These are phyloP conservation scores for Syngnathus floridae DNA, from an alignment of 2,113 vertebrate species.

Conservation along the genomic window DNA sequence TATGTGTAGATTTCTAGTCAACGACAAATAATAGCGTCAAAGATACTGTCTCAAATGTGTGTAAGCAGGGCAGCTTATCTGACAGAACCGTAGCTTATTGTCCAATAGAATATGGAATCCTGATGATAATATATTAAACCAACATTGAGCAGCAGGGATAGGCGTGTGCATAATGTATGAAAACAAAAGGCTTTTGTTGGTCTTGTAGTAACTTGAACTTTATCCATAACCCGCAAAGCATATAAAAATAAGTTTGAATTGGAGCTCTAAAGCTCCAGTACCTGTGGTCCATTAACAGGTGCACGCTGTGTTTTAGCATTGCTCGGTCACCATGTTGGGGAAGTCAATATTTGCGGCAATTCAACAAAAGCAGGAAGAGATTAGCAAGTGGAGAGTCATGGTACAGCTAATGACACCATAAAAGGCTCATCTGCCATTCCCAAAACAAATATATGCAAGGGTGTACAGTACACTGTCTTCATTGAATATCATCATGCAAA, in stretches of 20 bases:
- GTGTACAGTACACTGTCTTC: neutral
- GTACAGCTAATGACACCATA: constrained; percentile 43
- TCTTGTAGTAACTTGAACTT: neutral
- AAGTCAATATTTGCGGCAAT: constrained; percentile 61
- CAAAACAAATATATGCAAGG: constrained; percentile 34
- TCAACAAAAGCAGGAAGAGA: constrained; percentile 49
- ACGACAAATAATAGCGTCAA: neutral
- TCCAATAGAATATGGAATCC: neutral
- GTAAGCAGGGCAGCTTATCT: neutral
- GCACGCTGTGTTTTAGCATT: constrained; percentile 22
- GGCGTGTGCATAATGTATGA: neutral
- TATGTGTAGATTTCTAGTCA: neutral
- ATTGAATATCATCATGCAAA: constrained; percentile 8
- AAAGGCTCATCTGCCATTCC: constrained; percentile 36
- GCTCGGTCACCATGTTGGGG: constrained; percentile 35
- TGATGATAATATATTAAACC: neutral
- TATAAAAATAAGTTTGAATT: neutral
- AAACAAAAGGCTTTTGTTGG: neutral
- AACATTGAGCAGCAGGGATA: neutral
- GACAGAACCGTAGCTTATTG: neutral
- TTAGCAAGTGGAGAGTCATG: constrained; percentile 34
- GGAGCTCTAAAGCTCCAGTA: neutral
- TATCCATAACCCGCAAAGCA: neutral
- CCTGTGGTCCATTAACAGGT: constrained; percentile 32
- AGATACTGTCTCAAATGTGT: neutral